phyloP scores from a whole-genome alignment of 2,888 invertebrate species.

The Drepanosiphum platanoidis region DNA sequence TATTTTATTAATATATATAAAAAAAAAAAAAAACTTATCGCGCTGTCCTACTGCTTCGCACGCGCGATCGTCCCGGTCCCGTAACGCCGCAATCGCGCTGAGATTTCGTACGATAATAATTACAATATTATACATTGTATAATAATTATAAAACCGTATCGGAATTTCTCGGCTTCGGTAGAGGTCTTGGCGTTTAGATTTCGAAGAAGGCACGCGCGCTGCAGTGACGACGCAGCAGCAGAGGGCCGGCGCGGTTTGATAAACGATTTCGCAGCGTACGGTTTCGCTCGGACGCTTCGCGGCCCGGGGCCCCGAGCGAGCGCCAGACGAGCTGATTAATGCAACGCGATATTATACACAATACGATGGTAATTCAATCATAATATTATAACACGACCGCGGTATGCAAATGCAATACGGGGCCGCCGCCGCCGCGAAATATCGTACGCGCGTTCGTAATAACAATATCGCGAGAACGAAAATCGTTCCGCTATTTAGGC shows the following conservation, averaged over 20 bases:
- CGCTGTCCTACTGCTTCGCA: no score
- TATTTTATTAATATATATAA: no score
- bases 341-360: not conserved
- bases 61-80: no score
- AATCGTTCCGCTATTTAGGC: slow-evolving; percentile 50
- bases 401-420: slow-evolving; percentile 36
- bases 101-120: no score
- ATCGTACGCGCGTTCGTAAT: slow-evolving; percentile 45
- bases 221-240: no score
- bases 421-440: slow-evolving; percentile 1
- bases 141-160: not conserved
- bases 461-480: slow-evolving; percentile 18
- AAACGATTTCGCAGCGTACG: not conserved
- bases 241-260: no score
- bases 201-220: not conserved
- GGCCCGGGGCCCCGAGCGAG: not conserved
- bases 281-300: not conserved
- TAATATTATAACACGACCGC: not conserved
- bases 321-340: slow-evolving; percentile 7
- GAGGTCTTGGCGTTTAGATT: not conserved
- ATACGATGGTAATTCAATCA: slow-evolving; percentile 30
- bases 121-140: no score
- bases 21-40: no score
- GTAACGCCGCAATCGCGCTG: no score
- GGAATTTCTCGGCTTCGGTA: not conserved